A percentile compares a stretch with the other conserved stretches of the same genome.
These are phyloP conservation scores for Betta splendens DNA, from an alignment of 2,797 vertebrate species.

Conservation along the genomic window DNA sequence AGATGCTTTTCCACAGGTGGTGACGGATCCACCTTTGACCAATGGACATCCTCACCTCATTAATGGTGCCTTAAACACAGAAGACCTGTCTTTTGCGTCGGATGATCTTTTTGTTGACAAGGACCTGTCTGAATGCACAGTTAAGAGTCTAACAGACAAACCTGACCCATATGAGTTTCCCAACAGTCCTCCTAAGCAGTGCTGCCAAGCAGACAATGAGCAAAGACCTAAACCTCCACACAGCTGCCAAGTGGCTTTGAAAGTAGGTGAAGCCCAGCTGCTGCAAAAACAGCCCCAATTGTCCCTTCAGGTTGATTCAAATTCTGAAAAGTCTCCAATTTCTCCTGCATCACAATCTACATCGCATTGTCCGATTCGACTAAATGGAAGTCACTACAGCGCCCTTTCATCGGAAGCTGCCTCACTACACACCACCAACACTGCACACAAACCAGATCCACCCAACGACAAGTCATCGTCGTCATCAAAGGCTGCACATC, in stretches of 20 bases:
- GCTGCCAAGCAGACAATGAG: slow-evolving; percentile 34
- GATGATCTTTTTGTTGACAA: slow-evolving; percentile 60
- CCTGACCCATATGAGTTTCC: slow-evolving; percentile 86
- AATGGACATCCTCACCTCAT: slow-evolving; percentile 87
- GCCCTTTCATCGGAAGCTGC: slow-evolving; percentile 47
- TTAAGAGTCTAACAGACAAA: slow-evolving; percentile 78
- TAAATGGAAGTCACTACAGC: slow-evolving; percentile 78
- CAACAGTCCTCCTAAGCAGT: slow-evolving; percentile 73
- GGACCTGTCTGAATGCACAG: slow-evolving; percentile 61
- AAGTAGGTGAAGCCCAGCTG: slow-evolving; percentile 24
- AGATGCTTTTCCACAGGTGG: slow-evolving; percentile 74
- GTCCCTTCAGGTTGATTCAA: slow-evolving; percentile 18
- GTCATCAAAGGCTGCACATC: slow-evolving; percentile 55
- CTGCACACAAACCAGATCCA: slow-evolving; percentile 33
- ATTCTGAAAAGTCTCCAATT: slow-evolving; percentile 41
- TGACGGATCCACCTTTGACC: slow-evolving; percentile 80
- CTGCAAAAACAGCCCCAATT: slow-evolving; percentile 26
- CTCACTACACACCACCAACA: slow-evolving; percentile 22
- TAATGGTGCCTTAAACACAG: slow-evolving; percentile 97
- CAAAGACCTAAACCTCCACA: slow-evolving; percentile 46
- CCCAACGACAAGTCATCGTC: slow-evolving; percentile 19
- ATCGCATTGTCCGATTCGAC: slow-evolving; percentile 59
- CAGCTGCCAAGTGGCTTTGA: slow-evolving; percentile 53
- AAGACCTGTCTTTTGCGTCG: slow-evolving; percentile 78
- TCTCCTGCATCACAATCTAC: slow-evolving; percentile 44